Conservation (phyloP, 2,888 invertebrate genomes). For the Pterostichus niger region DNA sequence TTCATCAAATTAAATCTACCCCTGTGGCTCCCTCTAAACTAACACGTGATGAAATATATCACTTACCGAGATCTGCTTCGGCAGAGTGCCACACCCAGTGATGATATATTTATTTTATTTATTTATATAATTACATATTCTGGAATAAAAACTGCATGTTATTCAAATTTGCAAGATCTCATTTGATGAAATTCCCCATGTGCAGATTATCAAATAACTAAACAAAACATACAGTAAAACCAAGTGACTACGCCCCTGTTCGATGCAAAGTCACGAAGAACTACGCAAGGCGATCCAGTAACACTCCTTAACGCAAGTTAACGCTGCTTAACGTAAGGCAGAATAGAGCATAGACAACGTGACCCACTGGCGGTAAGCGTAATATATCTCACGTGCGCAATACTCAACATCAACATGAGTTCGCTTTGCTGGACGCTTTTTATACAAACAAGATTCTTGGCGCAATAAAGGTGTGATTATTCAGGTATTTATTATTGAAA, state of each 20-base stretch:
- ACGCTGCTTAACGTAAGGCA: not conserved
- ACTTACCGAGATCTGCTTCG: no score
- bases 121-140: no score
- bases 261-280: not conserved
- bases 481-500: slow-evolving; percentile 41
- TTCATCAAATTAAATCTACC: no score
- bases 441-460: slow-evolving; percentile 5
- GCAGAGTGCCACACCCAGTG: no score
- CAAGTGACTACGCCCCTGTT: not conserved
- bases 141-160: no score
- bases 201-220: no score
- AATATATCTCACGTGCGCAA: slow-evolving; percentile 14
- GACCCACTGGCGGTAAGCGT: not conserved
- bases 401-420: not conserved
- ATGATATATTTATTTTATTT: no score
- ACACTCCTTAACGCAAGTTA: not conserved
- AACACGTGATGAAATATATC: no score
- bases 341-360: not conserved
- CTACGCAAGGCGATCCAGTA: not conserved
- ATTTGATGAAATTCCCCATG: no score
- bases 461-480: slow-evolving; percentile 39
- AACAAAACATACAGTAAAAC: not conserved
- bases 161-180: no score
- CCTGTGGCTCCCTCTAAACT: no score
- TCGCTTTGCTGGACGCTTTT: not conserved